phyloP scores from a whole-genome alignment of 2,113 vertebrate species.

The Peromyscus leucopus region DNA sequence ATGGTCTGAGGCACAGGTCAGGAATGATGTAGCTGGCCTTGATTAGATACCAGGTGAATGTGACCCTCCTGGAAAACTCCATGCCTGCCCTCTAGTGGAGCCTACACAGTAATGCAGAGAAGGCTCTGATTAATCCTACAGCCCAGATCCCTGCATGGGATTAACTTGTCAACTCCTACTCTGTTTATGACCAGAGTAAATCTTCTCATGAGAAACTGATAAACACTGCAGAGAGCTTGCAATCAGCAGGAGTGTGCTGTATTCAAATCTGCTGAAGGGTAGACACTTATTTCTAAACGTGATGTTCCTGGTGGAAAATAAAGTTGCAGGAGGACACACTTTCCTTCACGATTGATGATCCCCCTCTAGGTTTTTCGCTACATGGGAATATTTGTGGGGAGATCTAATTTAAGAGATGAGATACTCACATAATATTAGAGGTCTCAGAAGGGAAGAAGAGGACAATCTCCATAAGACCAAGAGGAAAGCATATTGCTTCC shows the following conservation, averaged over 20 bases:
- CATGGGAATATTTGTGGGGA: not conserved
- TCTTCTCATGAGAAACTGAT: too few relatives aligned
- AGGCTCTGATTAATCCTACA: not conserved
- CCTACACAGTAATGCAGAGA: not conserved
- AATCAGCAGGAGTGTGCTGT: too few relatives aligned
- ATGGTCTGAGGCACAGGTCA: not conserved
- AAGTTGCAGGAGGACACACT: not conserved
- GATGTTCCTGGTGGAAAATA: not conserved
- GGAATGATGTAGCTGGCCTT: too few relatives aligned
- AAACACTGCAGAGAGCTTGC: too few relatives aligned
- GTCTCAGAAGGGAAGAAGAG: not conserved
- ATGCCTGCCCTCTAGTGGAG: not conserved
- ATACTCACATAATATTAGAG: not conserved
- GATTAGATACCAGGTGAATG: not conserved
- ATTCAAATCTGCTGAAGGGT: rapidly evolving
- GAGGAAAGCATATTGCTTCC: not conserved
- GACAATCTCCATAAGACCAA: not conserved
- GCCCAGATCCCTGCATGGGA: too few relatives aligned
- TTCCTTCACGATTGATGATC: too few relatives aligned
- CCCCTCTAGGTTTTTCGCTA: not conserved
- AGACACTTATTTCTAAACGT: not conserved
- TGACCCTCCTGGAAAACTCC: not conserved
- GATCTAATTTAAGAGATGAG: not conserved
- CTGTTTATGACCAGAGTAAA: too few relatives aligned
- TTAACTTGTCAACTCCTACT: too few relatives aligned